A percentile compares a stretch with the other conserved stretches of the same genome.
phyloP scores from a whole-genome alignment of 2,113 vertebrate species.

The Melanerpes aurifrons region DNA sequence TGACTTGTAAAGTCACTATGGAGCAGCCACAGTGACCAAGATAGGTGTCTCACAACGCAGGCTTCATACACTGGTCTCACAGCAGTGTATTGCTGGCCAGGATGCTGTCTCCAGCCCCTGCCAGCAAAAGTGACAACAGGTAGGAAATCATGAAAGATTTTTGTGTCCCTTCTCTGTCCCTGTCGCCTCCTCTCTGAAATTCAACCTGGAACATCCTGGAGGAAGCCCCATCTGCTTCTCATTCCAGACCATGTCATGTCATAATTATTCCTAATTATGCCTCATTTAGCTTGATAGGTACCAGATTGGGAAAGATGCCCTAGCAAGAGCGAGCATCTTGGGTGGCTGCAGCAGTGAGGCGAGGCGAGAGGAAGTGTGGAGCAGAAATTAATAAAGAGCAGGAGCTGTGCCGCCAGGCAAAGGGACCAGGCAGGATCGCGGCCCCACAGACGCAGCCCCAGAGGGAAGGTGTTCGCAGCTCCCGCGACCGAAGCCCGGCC shows the following conservation, averaged over 20 bases:
- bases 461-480: no score
- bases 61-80: rapidly evolving
- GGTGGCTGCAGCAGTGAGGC: not conserved
- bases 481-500: no score
- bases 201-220: constrained; percentile 36
- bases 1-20: not conserved
- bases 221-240: constrained; percentile 73
- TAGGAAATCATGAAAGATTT: constrained; percentile 3
- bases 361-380: not conserved
- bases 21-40: not conserved
- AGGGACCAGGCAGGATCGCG: not conserved
- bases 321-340: constrained; percentile 26
- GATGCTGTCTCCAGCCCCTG: not conserved
- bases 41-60: not conserved
- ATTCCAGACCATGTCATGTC: constrained; percentile 66
- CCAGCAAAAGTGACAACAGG: not conserved
- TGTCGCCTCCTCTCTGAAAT: constrained; percentile 21
- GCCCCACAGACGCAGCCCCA: not conserved
- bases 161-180: not conserved
- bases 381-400: not conserved
- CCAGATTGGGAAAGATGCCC: constrained; percentile 56
- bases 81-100: not conserved
- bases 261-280: constrained; percentile 71
- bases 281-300: constrained; percentile 67
- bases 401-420: not conserved